Evolutionary conservation across 2,797 vertebrate genomes (phyloP).

Genomic region (Gephyroberyx darwinii): DNA sequence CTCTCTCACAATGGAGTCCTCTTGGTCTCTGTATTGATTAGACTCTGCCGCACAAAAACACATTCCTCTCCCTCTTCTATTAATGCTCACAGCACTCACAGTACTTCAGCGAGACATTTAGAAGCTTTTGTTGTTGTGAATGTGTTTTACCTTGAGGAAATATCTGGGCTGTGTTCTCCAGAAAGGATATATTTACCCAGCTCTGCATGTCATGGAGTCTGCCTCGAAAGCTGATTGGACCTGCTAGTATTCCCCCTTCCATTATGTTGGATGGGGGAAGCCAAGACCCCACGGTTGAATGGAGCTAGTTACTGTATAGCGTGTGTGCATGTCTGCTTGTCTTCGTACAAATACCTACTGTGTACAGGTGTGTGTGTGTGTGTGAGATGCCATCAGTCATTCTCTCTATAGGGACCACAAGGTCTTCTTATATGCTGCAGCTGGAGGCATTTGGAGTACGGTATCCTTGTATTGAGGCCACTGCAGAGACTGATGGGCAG

Average conservation of each 20-base stretch:
- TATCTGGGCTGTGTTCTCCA: conserved; percentile 40
- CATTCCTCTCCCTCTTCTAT: conserved; percentile 38
- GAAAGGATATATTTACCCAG: conserved; percentile 65
- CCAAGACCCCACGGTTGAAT: conserved; percentile 21
- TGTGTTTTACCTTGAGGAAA: conserved; percentile 64
- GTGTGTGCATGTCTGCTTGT: conserved; percentile 8
- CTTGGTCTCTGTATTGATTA: conserved; percentile 65
- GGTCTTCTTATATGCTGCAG: neutral
- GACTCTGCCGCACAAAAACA: conserved; percentile 46
- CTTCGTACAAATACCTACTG: neutral
- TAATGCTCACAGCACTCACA: conserved; percentile 28
- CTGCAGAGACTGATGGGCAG: neutral
- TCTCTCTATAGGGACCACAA: conserved; percentile 6
- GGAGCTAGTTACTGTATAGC: neutral
- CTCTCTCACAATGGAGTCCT: conserved; percentile 62
- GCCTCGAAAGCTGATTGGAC: conserved; percentile 47
- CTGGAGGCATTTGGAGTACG: neutral
- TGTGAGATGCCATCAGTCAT: conserved; percentile 8
- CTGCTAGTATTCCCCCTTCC: conserved; percentile 35
- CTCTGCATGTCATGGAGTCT: conserved; percentile 53
- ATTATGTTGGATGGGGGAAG: conserved; percentile 42
- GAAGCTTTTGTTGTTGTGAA: conserved; percentile 37
- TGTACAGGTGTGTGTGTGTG: neutral
- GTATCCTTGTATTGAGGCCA: neutral
- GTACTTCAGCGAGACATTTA: conserved; percentile 35